Evolutionary conservation across 2,113 vertebrate species (phyloP).

Genomic region (Meles meles): DNA sequence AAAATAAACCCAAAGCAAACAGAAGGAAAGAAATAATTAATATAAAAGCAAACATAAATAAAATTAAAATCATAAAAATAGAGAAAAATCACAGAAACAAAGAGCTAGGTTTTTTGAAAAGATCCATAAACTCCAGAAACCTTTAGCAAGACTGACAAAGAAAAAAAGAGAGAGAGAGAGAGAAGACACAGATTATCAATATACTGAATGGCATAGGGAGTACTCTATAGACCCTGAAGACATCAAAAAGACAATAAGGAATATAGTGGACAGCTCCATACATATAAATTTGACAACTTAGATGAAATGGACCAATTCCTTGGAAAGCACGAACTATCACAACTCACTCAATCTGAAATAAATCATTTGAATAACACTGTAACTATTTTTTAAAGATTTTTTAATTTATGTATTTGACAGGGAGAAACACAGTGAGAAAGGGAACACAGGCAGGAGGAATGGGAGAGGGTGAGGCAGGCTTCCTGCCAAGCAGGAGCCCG

Average conservation of each 20-base stretch:
- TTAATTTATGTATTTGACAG: too few relatives aligned
- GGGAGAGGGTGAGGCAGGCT: too few relatives aligned
- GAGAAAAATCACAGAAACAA: neutral
- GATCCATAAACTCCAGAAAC: neutral
- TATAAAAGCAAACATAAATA: neutral
- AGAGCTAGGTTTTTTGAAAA: neutral
- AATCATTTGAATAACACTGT: neutral
- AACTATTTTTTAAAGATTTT: neutral
- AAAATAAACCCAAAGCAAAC: neutral
- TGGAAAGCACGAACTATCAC: neutral
- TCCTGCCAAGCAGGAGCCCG: too few relatives aligned
- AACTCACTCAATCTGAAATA: neutral
- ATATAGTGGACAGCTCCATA: neutral
- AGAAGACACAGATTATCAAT: neutral
- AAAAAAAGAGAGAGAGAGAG: neutral
- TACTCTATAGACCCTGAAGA: neutral
- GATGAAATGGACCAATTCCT: neutral
- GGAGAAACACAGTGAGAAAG: too few relatives aligned
- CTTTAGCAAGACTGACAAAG: neutral
- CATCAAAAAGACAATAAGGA: neutral
- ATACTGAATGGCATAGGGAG: neutral
- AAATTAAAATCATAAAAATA: conserved; percentile 18
- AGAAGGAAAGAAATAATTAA: neutral
- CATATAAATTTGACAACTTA: neutral
- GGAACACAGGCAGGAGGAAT: too few relatives aligned